Conservation (phyloP, 92 coral and sea anemone genomes). For the Zoanthus gigantus region DNA sequence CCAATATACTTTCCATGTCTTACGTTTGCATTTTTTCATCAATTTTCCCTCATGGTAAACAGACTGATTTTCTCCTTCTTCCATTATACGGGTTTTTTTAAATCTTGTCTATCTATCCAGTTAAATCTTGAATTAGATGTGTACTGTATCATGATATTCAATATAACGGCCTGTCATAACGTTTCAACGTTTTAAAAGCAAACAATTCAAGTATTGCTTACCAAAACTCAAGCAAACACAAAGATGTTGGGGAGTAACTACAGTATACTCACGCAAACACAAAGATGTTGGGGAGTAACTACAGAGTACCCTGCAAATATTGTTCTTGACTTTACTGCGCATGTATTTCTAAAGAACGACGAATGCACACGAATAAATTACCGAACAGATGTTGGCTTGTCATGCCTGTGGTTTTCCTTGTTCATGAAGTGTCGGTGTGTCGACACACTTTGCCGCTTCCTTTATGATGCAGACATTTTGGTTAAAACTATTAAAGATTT, state of each 20-base stretch:
- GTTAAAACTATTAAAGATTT: conserved; percentile 1
- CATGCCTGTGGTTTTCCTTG: background rate
- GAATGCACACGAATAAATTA: background rate
- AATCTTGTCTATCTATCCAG: background rate
- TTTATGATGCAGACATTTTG: background rate
- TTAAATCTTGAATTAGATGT: background rate
- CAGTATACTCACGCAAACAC: no score
- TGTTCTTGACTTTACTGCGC: no score
- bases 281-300: no score
- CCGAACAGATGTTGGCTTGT: background rate
- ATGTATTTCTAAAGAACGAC: background rate
- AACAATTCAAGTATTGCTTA: no score
- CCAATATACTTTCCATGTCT: conserved; percentile 83
- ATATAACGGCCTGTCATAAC: background rate
- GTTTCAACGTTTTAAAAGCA: no score
- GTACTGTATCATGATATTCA: background rate
- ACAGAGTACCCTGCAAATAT: no score
- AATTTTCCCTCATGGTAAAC: conserved; percentile 56
- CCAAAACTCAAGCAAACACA: no score
- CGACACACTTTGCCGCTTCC: background rate
- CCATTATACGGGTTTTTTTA: background rate
- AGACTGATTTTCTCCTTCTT: conserved; percentile 20
- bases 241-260: no score
- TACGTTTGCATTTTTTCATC: conserved; percentile 74
- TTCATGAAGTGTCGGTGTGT: background rate